Evolutionary conservation across 2,797 vertebrate species (phyloP).

Genomic region (Neosalanx taihuensis): DNA sequence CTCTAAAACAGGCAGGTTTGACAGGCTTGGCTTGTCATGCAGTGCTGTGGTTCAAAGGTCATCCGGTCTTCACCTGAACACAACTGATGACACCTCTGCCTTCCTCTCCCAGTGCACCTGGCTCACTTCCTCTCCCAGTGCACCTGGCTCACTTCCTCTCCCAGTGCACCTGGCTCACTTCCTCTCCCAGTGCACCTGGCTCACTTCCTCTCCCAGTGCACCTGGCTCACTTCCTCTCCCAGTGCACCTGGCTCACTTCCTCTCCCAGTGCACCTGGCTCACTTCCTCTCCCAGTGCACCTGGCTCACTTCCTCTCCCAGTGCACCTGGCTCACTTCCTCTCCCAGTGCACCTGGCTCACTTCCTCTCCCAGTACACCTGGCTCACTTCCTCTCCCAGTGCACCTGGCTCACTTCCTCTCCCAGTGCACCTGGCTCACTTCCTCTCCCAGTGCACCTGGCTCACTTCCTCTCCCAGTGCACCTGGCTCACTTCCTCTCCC

Average conservation of each 20-base stretch:
- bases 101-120: not conserved
- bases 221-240: not conserved
- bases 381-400: no score
- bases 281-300: not conserved
- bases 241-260: not conserved
- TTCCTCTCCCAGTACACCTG: no score
- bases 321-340: not conserved
- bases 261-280: not conserved
- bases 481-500: not conserved
- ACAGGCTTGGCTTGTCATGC: not conserved
- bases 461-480: not conserved
- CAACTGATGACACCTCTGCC: not conserved
- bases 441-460: not conserved
- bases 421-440: not conserved
- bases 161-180: not conserved
- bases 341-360: not conserved
- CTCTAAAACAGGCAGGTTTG: no score
- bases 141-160: not conserved
- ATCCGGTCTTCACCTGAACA: not conserved
- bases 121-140: not conserved
- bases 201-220: not conserved
- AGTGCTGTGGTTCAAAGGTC: slow-evolving; percentile 1
- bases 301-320: not conserved
- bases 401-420: not conserved
- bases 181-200: not conserved